Base-by-base conservation (phyloP, 2,797 vertebrate species). In the Clarias pachynema region DNA sequence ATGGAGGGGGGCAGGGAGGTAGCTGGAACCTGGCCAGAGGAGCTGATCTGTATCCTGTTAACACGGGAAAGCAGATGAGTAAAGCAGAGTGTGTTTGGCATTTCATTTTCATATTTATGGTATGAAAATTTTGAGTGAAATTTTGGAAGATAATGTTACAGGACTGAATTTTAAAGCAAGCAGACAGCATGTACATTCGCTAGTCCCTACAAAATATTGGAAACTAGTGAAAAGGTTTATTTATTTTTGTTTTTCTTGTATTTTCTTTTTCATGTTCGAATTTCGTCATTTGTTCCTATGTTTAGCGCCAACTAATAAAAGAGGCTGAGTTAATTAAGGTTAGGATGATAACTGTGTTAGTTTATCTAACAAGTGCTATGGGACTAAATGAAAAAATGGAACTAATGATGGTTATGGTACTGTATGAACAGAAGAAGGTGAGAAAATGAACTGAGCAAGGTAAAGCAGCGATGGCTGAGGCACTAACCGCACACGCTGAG, bases 51-150 rank as follows among this genome's bases (percentile, higher is more conserved):
- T 85, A 83, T 88, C 86, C 86, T 82, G 80, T 87, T 89, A 89
- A 88, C 87, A 87, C 84, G 44, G 66, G 66, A 69, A 70, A 73
- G 68, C 56, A 85, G 75, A 84, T 79, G 66, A 70, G 57, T 79
- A 79, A 79, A 79, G 59, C 57, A 79, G 56, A 59, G 70, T 62
- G 56, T 34, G 29, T 68, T 56, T 69, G 26, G 60, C 53, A 18
- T 88, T 86, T 88, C 82, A 81, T 75, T 86, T 88, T 86, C 84
- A 85, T 89, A 82, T 88, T 89, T 88, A 89, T 81, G 24, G 40
- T 86, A 70, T 88, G 82, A 85, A 89, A 88, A 88, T 90, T 60
- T 84, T 44, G 37, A 66, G 29, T 81, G 53, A 53, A 26, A 57
- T 56, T 62, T 63, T 81, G 44, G 85, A 86, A 84, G 88, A 86